These are phyloP conservation scores for Betta splendens DNA, from an alignment of 2,797 vertebrate genomes.

Conservation along the genomic window DNA sequence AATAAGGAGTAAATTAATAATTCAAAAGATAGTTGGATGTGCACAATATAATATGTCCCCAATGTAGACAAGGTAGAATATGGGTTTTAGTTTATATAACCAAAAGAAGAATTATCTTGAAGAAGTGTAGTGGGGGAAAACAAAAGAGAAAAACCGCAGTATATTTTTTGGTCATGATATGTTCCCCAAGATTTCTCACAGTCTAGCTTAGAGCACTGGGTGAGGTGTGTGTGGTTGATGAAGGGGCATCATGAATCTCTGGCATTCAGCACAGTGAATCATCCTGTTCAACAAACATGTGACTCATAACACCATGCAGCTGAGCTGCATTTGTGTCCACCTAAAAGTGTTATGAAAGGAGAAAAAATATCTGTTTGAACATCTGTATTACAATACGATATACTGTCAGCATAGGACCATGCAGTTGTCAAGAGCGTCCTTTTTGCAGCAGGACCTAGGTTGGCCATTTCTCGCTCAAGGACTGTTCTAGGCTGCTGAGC, in stretches of 20 bases:
- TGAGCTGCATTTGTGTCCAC: neutral
- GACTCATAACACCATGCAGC: slow-evolving; percentile 5
- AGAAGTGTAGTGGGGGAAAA: slow-evolving; percentile 27
- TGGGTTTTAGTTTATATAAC: too few relatives aligned
- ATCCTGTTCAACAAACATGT: slow-evolving; percentile 2
- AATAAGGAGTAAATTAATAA: slow-evolving; percentile 1
- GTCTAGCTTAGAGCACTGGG: slow-evolving; percentile 41
- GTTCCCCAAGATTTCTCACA: slow-evolving; percentile 76
- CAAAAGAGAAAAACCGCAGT: slow-evolving; percentile 30
- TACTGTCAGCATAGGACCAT: slow-evolving; percentile 9
- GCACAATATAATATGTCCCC: too few relatives aligned
- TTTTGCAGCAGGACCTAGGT: slow-evolving; percentile 35
- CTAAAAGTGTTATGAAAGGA: slow-evolving; percentile 8
- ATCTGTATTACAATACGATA: neutral
- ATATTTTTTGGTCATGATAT: slow-evolving; percentile 66
- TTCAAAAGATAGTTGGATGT: too few relatives aligned
- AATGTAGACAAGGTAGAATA: too few relatives aligned
- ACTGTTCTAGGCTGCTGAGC: slow-evolving; percentile 28
- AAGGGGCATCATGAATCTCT: slow-evolving; percentile 18
- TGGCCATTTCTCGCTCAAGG: slow-evolving; percentile 44
- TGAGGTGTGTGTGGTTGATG: slow-evolving; percentile 16
- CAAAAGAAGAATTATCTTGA: slow-evolving; percentile 42
- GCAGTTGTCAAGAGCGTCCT: slow-evolving; percentile 8
- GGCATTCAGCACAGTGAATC: slow-evolving; percentile 35
- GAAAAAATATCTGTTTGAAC: neutral